Base-by-base conservation (phyloP, 2,797 vertebrate species). In the Rousettus madagascariensis region DNA sequence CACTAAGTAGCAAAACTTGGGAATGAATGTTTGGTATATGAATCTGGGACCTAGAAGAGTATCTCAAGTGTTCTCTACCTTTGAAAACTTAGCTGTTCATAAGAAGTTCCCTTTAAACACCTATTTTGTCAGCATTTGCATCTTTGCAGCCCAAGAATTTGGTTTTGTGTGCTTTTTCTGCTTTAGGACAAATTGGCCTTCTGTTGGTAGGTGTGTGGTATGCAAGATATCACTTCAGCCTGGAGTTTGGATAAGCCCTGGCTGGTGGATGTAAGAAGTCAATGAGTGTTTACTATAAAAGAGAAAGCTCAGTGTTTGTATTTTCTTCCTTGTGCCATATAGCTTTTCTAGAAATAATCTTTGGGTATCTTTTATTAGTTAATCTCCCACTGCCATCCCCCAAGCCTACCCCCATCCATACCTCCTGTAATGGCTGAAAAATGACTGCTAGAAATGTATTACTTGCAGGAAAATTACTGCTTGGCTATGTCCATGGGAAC, bases 221-320 rank as follows among this genome's bases (percentile, higher is more conserved):
- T 94, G 79, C 13, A 74, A 96, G 97, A 94, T 95, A 94, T 88
- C 91, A 94, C 91, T 97, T 97, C 43, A 69, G 20, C 7, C 57
- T 97, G 59, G 90, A 97, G 96, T 98, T 96, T 98, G 97, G 88
- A 95, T 98, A 97, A 97, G 57, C 96, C 90, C 74, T 43, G 55
- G 96, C 72, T 51, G 66, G 92, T 89, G 63, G 89, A 95, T 91
- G 33, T 84, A 96, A 97, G 92, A 63, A 88, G 43, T 68, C 69
- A 57, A 2, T 59, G 90, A 92, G 12, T 8, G 57, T 91, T 93
- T 51, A 82, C 49, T 95, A 82, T 97, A 96, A 90, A 91, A 98
- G 96, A 93, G 96, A 94, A 97, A 97, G 96, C 87, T 95, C 95
- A 96, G 79, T 90, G 59, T 87, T 80, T 78, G 19, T 78, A 78